Base-by-base conservation (phyloP, 1,140 invertebrate genomes). In the Drosophila tsacasi region DNA sequence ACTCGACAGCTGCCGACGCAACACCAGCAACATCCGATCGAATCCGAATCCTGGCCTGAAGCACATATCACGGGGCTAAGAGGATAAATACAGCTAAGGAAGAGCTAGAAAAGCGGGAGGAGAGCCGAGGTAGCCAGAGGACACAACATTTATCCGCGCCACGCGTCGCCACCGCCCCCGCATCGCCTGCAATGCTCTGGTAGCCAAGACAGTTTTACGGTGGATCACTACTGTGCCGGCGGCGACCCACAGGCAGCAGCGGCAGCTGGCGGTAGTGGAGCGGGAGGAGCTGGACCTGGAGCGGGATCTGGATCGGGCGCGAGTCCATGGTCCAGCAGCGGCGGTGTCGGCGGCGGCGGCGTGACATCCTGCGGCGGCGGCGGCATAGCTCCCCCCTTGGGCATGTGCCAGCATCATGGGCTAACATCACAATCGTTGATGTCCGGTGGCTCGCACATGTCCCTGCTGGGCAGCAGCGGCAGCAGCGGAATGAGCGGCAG, bases 201-300 rank as follows among this genome's bases (percentile, higher is more conserved):
- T 93, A 93, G 92, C 92, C 92, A 93, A 93, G 92, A 93, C 75
- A 93, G 92, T 93, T 93, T 93, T 92, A 92, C 92, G 91, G 91
- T 93, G 91, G 92, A 93, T 91, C 92, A 93, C 77, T 93, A 93
- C 81, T 93, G 92, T 82, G 89, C 83, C 78, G 87, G 80, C 75
- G 89, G 90, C 81, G 91, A 92, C 75, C 78, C 91, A 92, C 86
- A 89, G 75, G 79, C 80, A 40, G 80, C 79, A 64, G 76, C 78
- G 62, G 75, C 73, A 55, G 76, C 67, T 50, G 61, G 76, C 60
- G 68, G 68, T 52, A 67, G 76, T 44, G 68, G 67, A 65, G 73
- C 61, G 54, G 71, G 72, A 63, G 66, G 54, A 42, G 63, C 64
- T 23, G 25, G 62, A 37, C 19, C 50, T 30, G 78, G 67, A n/a